Conservation (phyloP, 2,113 vertebrate species). For the Bucco capensis region DNA sequence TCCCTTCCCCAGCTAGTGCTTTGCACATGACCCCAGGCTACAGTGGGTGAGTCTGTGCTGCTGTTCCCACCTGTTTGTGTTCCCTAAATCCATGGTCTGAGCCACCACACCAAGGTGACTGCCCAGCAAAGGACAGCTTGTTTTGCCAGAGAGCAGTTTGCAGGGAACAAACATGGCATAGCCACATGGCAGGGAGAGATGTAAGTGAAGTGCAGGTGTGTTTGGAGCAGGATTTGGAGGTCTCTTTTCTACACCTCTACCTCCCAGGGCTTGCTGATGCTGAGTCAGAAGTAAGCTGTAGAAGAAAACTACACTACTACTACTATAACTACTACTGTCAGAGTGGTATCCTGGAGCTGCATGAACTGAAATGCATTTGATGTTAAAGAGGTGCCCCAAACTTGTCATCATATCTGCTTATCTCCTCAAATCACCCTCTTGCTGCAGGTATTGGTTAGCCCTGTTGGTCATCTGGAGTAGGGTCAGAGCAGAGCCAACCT, state of each 20-base stretch:
- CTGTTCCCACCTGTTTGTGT: not conserved
- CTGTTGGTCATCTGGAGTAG: not conserved
- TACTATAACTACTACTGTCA: too few relatives aligned
- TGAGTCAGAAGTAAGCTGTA: not conserved
- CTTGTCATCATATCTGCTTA: fast-evolving
- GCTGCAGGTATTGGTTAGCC: not conserved
- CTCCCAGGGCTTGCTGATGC: not conserved
- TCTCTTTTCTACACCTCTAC: not conserved
- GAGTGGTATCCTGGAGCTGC: not conserved
- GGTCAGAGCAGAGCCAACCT: not conserved
- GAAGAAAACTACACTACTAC: not conserved
- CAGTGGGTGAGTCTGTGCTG: not conserved
- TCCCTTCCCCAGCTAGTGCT: not conserved
- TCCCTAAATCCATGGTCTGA: not conserved
- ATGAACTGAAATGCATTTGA: not conserved
- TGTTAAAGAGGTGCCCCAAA: not conserved
- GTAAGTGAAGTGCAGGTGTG: not conserved
- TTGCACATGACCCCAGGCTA: not conserved
- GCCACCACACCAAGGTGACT: not conserved
- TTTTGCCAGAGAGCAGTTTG: not conserved
- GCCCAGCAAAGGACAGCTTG: not conserved
- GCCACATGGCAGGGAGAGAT: not conserved
- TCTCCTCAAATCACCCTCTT: not conserved
- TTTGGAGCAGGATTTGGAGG: not conserved
- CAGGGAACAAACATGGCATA: not conserved